Evolutionary conservation across 35 echinoderm and acorn worm genomes (phyloP), one percentile per base, ranked within the genome.

Genomic region (Chiridota heheva): DNA sequence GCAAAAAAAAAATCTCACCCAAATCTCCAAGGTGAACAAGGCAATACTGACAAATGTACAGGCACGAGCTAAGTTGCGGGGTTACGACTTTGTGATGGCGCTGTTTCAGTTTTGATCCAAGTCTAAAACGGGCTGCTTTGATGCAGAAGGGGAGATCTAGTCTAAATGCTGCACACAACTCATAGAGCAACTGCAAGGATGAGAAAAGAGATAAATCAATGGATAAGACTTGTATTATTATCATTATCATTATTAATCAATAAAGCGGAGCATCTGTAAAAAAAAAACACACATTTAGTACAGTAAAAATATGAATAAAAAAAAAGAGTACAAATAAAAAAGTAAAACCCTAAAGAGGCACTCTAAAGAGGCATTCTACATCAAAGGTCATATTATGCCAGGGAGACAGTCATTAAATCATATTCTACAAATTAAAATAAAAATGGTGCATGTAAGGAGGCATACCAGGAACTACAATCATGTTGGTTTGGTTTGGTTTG

Each of bases 31-130:
- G 76, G 43, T 96, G 92, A 3, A 96, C 92, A 1, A 96, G 70
- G 44, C 92, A 96, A 70, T 96, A 82, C 43, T 96, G 92, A 60
- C 92, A 96, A 36, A 96, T 96, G 60, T 96, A 96, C 41, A 86
- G 92, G 40, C 87, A 86, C 22, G 92, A 96, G 16, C 70, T 58
- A 41, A 43, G 41, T 41, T 89, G 82, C 15, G 92, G 73, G 33
- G 71, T 51, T 27, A 85, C 78, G 15, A 86, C 62, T 39, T 90
- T 96, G 59, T 88, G 85, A 39, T 63, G 44, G 17, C 59, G 49
- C 4, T 88, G 82, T 40, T 60, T 74, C 16, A 42, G 58, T 5
- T 82, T 64, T 44, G 61, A 41, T n/a, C 68, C 45, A 31, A 96
- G 68, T 3, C 92, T 87, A 22, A 96, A 77, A 2, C 87, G 88